Evolutionary conservation across 1,140 invertebrate genomes (phyloP), one percentile per base, ranked within the genome.

Genomic region (Bursaphelenchus mucronatus): DNA sequence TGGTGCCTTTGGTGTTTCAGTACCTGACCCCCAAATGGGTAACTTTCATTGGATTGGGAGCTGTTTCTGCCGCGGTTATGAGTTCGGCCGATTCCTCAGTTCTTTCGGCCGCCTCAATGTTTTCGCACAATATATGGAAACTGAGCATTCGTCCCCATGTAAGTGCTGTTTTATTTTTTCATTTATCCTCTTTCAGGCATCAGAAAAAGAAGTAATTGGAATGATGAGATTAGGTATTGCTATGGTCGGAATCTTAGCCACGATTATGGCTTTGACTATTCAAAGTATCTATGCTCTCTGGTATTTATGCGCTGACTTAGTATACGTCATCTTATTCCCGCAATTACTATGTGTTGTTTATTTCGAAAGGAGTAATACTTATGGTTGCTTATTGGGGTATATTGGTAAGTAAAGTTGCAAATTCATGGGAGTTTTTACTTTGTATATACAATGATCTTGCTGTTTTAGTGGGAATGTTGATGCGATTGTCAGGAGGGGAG

Each of bases 301-400:
- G 94, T 91, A 85, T 59, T 90, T 97, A 86, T 97, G 94, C 83
- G 95, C 93, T 11, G 94, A 97, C 84, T 83, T 97, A 73, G 92
- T 80, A 46, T 98, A 96, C 85, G 92, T 95, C 58, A 94, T 98
- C 77, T 86, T 98, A 61, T 97, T 97, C 83, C 94, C 94, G 0
- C 92, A 95, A 83, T 87, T 98, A n/a, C 85, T 96, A 54, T 94
- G 92, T 88, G 94, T 97, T 69, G 91, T 97, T 6, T 93, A 97
- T 83, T 92, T 93, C 82, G 90, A 91, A 82, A 85, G 89, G 50
- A 92, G 90, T 84, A 97, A 97, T 84, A 96, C 94, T 0, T 97
- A 97, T 82, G 94, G 94, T 21, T 96, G 92, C 21, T 83, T 97
- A 39, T 71, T 77, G 21, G 85, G 84, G 40, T 82, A 80, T 69